These are phyloP conservation scores for Rhopalosiphum nymphaeae DNA, from an alignment of 2,888 invertebrate species.

Conservation along the genomic window DNA sequence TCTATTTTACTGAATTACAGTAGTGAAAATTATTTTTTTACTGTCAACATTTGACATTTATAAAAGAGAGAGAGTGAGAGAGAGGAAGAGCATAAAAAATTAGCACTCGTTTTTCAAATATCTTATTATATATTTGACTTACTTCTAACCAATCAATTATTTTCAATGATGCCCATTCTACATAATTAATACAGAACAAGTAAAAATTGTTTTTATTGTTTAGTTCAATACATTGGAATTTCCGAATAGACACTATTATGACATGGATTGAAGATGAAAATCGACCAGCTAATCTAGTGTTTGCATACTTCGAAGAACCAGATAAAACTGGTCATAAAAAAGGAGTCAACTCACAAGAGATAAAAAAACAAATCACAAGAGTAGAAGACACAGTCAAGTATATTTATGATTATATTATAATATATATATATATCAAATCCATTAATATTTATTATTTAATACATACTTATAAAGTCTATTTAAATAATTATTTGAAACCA, in stretches of 20 bases:
- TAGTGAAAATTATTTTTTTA: neutral
- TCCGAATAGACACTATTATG: conserved; percentile 74
- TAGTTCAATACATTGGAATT: conserved; percentile 71
- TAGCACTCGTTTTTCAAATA: neutral
- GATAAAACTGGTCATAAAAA: conserved; percentile 76
- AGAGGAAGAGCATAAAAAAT: neutral
- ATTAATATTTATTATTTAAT: neutral
- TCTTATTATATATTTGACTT: neutral
- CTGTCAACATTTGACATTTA: neutral
- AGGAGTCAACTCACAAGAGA: conserved; percentile 73
- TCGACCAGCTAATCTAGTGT: conserved; percentile 78
- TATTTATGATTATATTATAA: neutral
- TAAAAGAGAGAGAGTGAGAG: neutral
- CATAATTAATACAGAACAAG: neutral
- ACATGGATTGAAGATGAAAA: conserved; percentile 75
- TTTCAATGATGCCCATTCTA: neutral
- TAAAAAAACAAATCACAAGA: conserved; percentile 71
- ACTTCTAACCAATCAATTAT: neutral
- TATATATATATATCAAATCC: neutral
- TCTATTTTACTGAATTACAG: neutral
- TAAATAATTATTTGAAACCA: neutral
- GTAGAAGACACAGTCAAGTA: conserved; percentile 73
- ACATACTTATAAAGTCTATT: neutral
- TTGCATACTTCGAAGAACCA: conserved; percentile 80
- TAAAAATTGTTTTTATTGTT: neutral